A percentile compares a stretch with the other conserved stretches of the same genome.
Conservation (phyloP, 2,113 vertebrate species). For the Telmatochromis brichardi region DNA sequence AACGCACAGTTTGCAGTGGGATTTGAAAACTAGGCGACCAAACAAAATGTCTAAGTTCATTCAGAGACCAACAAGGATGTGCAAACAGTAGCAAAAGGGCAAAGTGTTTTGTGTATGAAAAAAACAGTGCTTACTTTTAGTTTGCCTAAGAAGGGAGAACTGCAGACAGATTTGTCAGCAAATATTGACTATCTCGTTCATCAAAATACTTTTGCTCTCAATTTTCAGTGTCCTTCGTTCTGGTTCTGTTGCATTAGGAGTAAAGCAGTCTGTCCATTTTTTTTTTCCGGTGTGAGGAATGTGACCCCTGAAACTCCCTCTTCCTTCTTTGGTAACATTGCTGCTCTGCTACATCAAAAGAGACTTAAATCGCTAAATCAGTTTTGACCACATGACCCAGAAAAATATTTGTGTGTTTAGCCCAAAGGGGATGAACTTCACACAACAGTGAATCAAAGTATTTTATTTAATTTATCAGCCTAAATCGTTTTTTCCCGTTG, state of each 20-base stretch:
- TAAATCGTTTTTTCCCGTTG: not conserved
- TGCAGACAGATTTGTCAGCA: not conserved
- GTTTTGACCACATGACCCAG: conserved; percentile 41
- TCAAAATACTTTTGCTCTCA: not conserved
- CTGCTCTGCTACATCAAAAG: conserved; percentile 23
- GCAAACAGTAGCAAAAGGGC: not conserved
- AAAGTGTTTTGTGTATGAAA: not conserved
- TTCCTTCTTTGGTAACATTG: conserved; percentile 60
- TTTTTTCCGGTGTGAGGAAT: conserved; percentile 16
- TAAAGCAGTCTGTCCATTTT: not conserved
- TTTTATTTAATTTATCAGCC: not conserved
- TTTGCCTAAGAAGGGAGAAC: not conserved
- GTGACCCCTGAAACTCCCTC: conserved; percentile 12
- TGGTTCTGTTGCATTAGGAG: not conserved
- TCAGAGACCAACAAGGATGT: not conserved
- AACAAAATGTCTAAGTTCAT: not conserved
- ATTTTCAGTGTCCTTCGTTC: not conserved
- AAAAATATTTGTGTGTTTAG: conserved; percentile 36
- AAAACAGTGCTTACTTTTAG: not conserved
- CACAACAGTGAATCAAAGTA: not conserved
- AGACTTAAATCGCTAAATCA: conserved; percentile 37
- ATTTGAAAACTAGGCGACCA: not conserved
- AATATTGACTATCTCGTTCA: not conserved
- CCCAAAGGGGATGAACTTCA: conserved; percentile 6
- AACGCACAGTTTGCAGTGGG: not conserved